A percentile compares a stretch with the other conserved stretches of the same genome.
Conservation (phyloP, 2,888 invertebrate genomes). For the Azorinus chamasolen region DNA sequence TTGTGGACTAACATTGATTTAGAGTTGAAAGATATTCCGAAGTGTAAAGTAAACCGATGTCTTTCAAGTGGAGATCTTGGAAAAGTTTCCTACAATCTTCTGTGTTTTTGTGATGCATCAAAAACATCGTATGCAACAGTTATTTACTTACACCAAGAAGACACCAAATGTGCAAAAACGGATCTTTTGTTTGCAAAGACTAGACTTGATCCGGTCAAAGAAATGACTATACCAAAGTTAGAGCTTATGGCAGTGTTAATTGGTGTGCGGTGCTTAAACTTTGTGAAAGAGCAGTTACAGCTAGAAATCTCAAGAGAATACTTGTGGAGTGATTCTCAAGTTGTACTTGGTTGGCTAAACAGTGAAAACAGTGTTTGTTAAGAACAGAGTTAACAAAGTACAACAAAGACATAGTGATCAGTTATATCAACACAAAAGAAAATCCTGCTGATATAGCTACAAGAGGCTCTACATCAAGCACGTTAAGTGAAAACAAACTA, state of each 20-base stretch:
- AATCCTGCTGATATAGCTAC: conserved; percentile 34
- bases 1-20: conserved; percentile 1
- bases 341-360: conserved; percentile 19
- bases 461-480: not conserved
- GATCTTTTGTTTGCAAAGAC: conserved; percentile 44
- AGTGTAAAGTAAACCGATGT: not conserved
- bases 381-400: conserved; percentile 13
- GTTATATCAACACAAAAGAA: conserved; percentile 13
- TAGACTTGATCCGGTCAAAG: conserved; percentile 34
- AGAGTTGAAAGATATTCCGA: not conserved
- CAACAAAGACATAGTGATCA: not conserved
- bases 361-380: conserved; percentile 19
- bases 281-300: conserved; percentile 10
- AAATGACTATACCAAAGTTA: conserved; percentile 40
- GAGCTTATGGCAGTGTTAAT: conserved; percentile 38
- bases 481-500: not conserved
- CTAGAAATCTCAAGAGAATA: not conserved
- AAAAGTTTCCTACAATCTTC: not conserved
- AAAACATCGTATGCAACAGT: conserved; percentile 26
- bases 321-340: conserved; percentile 23
- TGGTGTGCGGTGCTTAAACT: conserved; percentile 18
- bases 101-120: conserved; percentile 36
- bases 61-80: not conserved
- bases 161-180: not conserved
- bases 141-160: conserved; percentile 29